phyloP scores from a whole-genome alignment of 2,797 vertebrate genomes.

The Lophius americanus region DNA sequence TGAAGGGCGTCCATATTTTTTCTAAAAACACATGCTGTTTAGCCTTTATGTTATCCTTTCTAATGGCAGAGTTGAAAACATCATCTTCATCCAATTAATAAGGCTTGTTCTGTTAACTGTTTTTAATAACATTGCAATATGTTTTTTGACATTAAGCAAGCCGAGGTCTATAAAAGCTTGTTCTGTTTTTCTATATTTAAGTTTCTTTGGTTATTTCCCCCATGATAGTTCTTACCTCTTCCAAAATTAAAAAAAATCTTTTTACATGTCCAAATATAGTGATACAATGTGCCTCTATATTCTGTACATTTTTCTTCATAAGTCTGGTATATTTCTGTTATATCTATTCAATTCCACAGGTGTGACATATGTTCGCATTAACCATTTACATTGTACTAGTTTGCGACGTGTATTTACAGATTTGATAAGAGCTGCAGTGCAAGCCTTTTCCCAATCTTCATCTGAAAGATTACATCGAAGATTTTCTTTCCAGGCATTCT shows the following conservation, averaged over 20 bases:
- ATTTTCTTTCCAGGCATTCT: too few relatives aligned
- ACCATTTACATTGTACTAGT: too few relatives aligned
- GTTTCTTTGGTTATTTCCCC: neutral
- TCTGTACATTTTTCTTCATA: too few relatives aligned
- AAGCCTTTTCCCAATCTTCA: too few relatives aligned
- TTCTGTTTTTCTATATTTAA: conserved; percentile 5
- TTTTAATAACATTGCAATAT: conserved; percentile 5
- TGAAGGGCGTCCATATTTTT: neutral
- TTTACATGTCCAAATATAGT: too few relatives aligned
- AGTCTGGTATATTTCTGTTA: too few relatives aligned
- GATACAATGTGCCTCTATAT: too few relatives aligned
- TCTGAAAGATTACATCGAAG: too few relatives aligned
- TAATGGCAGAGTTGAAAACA: neutral
- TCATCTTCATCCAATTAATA: conserved; percentile 1
- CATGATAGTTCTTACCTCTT: neutral
- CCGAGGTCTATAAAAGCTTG: conserved; percentile 1
- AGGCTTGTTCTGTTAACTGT: neutral
- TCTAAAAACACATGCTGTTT: neutral
- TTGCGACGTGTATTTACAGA: too few relatives aligned
- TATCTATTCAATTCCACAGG: too few relatives aligned
- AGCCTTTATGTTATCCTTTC: neutral
- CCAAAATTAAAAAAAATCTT: neutral
- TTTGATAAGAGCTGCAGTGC: too few relatives aligned
- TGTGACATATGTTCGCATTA: too few relatives aligned
- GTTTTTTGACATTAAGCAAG: neutral